Evolutionary conservation across 2,113 vertebrate species (phyloP).

Genomic region (Ceyx cyanopectus): DNA sequence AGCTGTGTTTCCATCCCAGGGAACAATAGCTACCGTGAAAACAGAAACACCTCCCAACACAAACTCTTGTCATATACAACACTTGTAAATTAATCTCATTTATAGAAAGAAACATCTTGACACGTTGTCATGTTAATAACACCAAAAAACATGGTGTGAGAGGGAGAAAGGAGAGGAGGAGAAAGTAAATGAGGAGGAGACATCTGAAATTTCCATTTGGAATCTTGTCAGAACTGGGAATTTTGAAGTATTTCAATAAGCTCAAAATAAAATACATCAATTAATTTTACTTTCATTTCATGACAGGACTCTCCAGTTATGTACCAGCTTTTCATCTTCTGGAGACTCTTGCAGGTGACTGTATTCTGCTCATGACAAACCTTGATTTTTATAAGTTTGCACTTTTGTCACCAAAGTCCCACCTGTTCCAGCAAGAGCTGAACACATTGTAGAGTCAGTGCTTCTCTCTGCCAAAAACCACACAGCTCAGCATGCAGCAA

Average conservation of each 20-base stretch:
- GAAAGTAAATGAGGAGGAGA: background rate
- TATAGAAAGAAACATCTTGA: no score
- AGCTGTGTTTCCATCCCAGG: background rate
- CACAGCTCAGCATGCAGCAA: rapidly evolving
- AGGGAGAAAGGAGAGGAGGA: background rate
- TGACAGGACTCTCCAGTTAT: background rate
- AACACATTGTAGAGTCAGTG: rapidly evolving
- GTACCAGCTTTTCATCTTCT: background rate
- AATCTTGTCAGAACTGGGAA: background rate
- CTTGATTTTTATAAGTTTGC: background rate
- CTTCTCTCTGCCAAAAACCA: background rate
- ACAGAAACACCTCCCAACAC: background rate
- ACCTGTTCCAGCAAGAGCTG: background rate
- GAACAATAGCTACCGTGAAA: background rate
- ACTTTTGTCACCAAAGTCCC: background rate
- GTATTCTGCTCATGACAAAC: background rate
- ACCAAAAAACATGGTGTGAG: background rate
- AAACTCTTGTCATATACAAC: background rate
- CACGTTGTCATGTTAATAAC: conserved; percentile 3
- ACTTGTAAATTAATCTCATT: background rate
- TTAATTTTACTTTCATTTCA: background rate
- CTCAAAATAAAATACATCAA: background rate
- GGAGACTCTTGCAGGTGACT: background rate
- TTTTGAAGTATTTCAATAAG: background rate
- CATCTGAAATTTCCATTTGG: background rate